Percentiles rank a stretch among this genome's conserved stretches.
Conservation (phyloP, 2,797 vertebrate genomes). For the Danio albolineatus region DNA sequence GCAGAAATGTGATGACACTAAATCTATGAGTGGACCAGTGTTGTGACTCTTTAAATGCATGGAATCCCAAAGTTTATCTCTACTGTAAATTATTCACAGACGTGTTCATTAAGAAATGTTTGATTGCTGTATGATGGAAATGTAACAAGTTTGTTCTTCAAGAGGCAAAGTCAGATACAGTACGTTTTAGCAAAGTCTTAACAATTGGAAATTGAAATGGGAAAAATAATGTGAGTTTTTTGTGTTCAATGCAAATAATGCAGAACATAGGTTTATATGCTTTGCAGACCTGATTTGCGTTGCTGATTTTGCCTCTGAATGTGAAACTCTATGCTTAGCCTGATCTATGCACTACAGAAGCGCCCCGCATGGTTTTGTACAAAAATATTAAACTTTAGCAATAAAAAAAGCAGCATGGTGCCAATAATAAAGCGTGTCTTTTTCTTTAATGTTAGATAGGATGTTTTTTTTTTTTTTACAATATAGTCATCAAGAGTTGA, state of each 20-base stretch:
- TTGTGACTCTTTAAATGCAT: conserved; percentile 30
- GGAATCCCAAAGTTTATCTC: conserved; percentile 28
- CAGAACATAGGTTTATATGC: conserved; percentile 42
- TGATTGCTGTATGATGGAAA: conserved; percentile 14
- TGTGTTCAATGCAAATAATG: conserved; percentile 49
- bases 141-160: conserved; percentile 19
- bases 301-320: conserved; percentile 69
- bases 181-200: neutral
- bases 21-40: conserved; percentile 24
- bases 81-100: conserved; percentile 30
- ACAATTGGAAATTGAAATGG: neutral
- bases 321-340: conserved; percentile 64
- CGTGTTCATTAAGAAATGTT: neutral
- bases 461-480: neutral
- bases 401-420: conserved; percentile 87
- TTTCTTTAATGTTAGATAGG: conserved; percentile 23
- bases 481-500: neutral
- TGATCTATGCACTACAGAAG: conserved; percentile 86
- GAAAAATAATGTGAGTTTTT: conserved; percentile 46
- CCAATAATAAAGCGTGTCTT: conserved; percentile 67
- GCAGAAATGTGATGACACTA: conserved; percentile 69
- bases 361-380: conserved; percentile 83
- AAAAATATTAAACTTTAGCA: conserved; percentile 78
- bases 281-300: conserved; percentile 62
- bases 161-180: conserved; percentile 11